Evolutionary conservation across 2,113 vertebrate genomes (phyloP).

Genomic region (Eptatretus burgeri): DNA sequence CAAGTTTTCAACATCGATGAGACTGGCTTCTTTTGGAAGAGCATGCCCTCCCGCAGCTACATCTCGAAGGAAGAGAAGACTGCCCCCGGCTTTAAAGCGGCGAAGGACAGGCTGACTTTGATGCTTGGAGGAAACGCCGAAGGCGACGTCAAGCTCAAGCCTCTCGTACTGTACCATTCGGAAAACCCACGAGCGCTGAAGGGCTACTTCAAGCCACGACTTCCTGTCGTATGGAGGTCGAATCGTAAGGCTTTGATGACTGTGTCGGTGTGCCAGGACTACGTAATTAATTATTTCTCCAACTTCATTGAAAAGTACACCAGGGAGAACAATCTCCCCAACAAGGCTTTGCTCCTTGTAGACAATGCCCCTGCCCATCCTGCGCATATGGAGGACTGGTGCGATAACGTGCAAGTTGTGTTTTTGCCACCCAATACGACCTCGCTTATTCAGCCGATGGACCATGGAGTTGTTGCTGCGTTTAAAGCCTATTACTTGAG

Average conservation of each 20-base stretch:
- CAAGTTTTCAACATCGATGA: constrained; percentile 1
- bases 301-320: constrained; percentile 6
- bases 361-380: constrained; percentile 8
- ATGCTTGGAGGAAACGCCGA: not conserved
- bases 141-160: not conserved
- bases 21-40: constrained; percentile 1
- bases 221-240: not conserved
- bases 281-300: not conserved
- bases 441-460: not conserved
- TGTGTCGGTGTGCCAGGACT: not conserved
- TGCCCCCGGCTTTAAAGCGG: not conserved
- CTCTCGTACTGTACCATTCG: not conserved
- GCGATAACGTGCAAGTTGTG: not conserved
- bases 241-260: not conserved
- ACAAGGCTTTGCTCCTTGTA: not conserved
- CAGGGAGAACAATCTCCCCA: not conserved
- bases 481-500: not conserved
- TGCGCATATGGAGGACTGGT: not conserved
- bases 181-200: not conserved
- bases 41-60: not conserved
- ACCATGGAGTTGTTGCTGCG: not conserved
- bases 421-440: constrained; percentile 3
- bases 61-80: not conserved
- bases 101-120: not conserved
- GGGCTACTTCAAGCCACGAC: not conserved